Percentiles rank a stretch among this genome's conserved stretches.
Evolutionary conservation across 2,113 vertebrate genomes (phyloP).

Genomic region (Parus major): DNA sequence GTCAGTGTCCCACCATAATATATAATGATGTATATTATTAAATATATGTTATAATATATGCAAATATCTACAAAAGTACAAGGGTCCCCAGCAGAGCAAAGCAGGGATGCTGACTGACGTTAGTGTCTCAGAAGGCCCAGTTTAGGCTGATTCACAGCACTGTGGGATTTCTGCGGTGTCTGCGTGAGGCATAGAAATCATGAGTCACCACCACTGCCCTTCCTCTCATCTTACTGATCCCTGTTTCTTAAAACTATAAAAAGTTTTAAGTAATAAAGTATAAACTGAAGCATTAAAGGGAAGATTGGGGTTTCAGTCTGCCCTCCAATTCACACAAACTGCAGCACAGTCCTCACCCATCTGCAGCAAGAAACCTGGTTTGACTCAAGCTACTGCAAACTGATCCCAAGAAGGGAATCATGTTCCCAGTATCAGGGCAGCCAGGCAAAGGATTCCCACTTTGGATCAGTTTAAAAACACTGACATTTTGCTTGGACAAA

Average conservation of each 20-base stretch:
- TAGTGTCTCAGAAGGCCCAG: neutral
- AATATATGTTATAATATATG: neutral
- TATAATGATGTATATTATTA: neutral
- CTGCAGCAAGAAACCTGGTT: neutral
- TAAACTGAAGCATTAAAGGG: neutral
- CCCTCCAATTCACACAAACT: neutral
- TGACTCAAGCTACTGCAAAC: neutral
- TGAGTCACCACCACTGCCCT: neutral
- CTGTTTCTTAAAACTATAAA: neutral
- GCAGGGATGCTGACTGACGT: neutral
- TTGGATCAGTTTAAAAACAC: neutral
- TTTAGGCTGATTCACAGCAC: neutral
- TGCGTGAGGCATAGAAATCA: neutral
- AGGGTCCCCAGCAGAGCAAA: neutral
- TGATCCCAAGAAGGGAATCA: neutral
- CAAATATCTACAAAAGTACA: neutral
- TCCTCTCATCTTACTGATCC: neutral
- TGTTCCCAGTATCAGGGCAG: rapidly evolving
- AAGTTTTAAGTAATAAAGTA: neutral
- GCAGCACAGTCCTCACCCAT: neutral
- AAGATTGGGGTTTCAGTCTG: neutral
- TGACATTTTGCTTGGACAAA: neutral
- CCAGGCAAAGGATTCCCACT: neutral
- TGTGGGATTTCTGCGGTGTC: neutral
- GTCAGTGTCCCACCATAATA: neutral